Percentiles rank a stretch among this genome's conserved stretches.
These are phyloP conservation scores for Siniperca knerii DNA, from an alignment of 2,113 vertebrate species.

Conservation along the genomic window DNA sequence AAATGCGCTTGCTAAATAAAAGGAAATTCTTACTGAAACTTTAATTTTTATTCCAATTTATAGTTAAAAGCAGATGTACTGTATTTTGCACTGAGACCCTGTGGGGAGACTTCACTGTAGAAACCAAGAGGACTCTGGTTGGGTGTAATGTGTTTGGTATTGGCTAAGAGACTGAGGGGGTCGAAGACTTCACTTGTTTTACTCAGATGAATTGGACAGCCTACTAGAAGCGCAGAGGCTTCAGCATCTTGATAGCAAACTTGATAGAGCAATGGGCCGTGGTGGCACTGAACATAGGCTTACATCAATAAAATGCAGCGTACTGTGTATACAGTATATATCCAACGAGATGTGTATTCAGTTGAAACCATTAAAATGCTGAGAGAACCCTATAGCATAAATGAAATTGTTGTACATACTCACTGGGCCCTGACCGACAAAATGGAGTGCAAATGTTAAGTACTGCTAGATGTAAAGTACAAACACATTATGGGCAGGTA, in stretches of 20 bases:
- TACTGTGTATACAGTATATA: slow-evolving; percentile 74
- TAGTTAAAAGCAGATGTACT: slow-evolving; percentile 2
- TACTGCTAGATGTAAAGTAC: slow-evolving; percentile 85
- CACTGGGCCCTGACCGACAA: slow-evolving; percentile 87
- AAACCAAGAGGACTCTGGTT: slow-evolving; percentile 30
- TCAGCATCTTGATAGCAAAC: slow-evolving; percentile 73
- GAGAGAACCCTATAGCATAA: slow-evolving; percentile 84
- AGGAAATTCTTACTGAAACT: not conserved
- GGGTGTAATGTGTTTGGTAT: slow-evolving; percentile 41
- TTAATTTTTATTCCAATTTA: not conserved
- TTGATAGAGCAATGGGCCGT: slow-evolving; percentile 79
- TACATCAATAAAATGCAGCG: slow-evolving; percentile 82
- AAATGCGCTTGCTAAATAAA: not conserved
- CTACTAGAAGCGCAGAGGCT: slow-evolving; percentile 70
- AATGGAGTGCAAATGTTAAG: slow-evolving; percentile 89
- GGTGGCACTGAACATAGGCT: slow-evolving; percentile 75
- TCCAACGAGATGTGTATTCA: slow-evolving; percentile 80
- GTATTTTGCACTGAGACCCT: not conserved
- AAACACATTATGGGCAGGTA: slow-evolving; percentile 84
- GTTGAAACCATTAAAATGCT: slow-evolving; percentile 84
- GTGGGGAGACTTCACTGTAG: slow-evolving; percentile 7
- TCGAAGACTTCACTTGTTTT: slow-evolving; percentile 69
- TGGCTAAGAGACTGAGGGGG: slow-evolving; percentile 44
- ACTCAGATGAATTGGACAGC: slow-evolving; percentile 80
- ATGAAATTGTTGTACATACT: slow-evolving; percentile 86